A percentile compares a stretch with the other conserved stretches of the same genome.
Conservation (phyloP, 2,113 vertebrate genomes). For the Cyphomyrus discorhynchus region DNA sequence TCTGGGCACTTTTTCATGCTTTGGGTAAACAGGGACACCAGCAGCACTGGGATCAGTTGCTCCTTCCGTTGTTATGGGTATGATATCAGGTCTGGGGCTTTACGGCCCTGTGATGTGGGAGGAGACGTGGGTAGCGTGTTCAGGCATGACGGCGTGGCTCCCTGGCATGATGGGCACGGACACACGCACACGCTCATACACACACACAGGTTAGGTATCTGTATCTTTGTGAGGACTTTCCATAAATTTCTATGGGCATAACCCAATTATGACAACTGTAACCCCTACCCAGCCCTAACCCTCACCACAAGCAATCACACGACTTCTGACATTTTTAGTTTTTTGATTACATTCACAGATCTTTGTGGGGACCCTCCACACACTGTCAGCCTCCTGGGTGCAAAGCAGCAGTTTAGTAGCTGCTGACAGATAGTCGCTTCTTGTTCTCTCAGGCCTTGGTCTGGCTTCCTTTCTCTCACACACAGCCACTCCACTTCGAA, state of each 20-base stretch:
- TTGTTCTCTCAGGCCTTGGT: not conserved
- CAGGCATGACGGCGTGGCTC: not conserved
- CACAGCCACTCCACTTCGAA: conserved; percentile 30
- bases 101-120: not conserved
- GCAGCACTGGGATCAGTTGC: not conserved
- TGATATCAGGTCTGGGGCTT: not conserved
- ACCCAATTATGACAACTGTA: not conserved
- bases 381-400: not conserved
- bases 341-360: not conserved
- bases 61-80: not conserved
- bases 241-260: not conserved
- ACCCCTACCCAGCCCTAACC: not conserved
- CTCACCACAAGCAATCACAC: not conserved
- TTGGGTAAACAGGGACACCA: not conserved
- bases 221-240: not conserved
- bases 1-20: not conserved
- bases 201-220: not conserved
- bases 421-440: not conserved
- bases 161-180: not conserved
- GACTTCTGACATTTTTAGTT: not conserved
- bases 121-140: not conserved
- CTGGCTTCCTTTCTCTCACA: not conserved
- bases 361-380: not conserved
- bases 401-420: not conserved
- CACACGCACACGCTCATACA: conserved; percentile 17